phyloP scores from a whole-genome alignment of 2,888 invertebrate genomes.

The Unio delphinus region DNA sequence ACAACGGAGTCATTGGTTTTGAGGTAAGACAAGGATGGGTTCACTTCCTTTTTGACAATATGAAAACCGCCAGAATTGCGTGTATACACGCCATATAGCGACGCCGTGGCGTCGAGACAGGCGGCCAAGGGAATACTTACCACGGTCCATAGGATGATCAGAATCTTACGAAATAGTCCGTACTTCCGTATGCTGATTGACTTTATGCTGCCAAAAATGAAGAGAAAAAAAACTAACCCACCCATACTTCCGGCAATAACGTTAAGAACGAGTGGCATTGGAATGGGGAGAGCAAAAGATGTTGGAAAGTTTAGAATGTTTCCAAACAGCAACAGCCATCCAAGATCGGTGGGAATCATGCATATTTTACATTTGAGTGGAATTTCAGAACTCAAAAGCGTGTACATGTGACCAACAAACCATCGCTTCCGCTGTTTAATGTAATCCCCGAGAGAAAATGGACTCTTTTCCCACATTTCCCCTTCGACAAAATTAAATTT shows the following conservation, averaged over 20 bases:
- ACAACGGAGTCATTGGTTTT: too few relatives aligned
- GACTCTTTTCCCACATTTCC: constrained; percentile 42
- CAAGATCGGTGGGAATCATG: constrained; percentile 35
- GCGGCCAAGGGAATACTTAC: constrained; percentile 34
- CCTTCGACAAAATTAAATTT: constrained; percentile 40
- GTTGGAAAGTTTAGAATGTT: constrained; percentile 35
- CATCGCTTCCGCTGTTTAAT: constrained; percentile 38
- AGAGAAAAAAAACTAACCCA: constrained; percentile 35
- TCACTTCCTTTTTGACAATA: constrained; percentile 33
- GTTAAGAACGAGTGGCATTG: constrained; percentile 30
- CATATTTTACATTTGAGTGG: constrained; percentile 37
- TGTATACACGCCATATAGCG: constrained; percentile 34
- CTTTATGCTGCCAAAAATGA: constrained; percentile 39
- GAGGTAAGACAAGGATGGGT: not conserved
- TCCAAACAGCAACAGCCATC: constrained; percentile 33
- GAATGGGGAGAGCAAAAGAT: constrained; percentile 33
- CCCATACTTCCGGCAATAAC: constrained; percentile 34
- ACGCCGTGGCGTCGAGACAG: constrained; percentile 32
- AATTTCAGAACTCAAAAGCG: constrained; percentile 28
- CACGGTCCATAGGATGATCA: constrained; percentile 26
- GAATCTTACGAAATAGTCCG: constrained; percentile 23
- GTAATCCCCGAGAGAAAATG: constrained; percentile 35
- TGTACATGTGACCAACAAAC: constrained; percentile 38
- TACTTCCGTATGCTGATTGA: constrained; percentile 36
- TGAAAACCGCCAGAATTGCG: constrained; percentile 32